Base-by-base conservation (phyloP, 2,888 invertebrate genomes). In the Scaptomyza flava region DNA sequence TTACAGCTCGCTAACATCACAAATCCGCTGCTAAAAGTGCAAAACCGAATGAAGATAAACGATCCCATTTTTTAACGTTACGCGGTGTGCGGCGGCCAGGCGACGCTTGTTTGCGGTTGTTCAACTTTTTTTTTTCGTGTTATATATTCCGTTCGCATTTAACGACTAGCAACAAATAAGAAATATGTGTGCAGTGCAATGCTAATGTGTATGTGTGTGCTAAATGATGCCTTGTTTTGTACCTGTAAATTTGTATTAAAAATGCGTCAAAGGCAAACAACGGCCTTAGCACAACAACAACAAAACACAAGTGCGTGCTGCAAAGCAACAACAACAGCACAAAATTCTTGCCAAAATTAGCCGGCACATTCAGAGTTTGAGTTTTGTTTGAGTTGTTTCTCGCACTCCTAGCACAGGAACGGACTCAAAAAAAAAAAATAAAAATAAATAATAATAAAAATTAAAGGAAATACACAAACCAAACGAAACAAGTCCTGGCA, bases 51-150 rank as follows among this genome's bases (percentile, higher is more conserved):
- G 69, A 36, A 70, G 42, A 69, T 72, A 52, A 33, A 63, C 45
- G 58, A 54, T 69, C 60, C 50, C 74, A 71, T 61, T 74, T 74
- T 71, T 71, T 71, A 36, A 71, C 68, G 71, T 64, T 74, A 74
- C 71, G 71, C 74, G 71, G 74, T 68, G 71, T 74, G 71, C 68
- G 74, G 74, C 74, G 74, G 74, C 63, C 74, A 74, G 67, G 34
- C 74, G 71, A 74, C 73, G 74, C 74, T 53, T 62, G 67, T 70
- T 73, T 70, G 74, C 73, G 73, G 70, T 74, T 62, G 70, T 62
- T 70, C 38, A 66, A 70, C 30, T 30, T 41, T 46, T 56, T 48
- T 69, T 58, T 73, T 74, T 65, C 51, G 53, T 51, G 38, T 53
- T 30, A 17, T 42, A 54, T 6, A 48, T 42, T 59, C 68, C 62